A percentile compares a stretch with the other conserved stretches of the same genome.
phyloP scores from a whole-genome alignment of 2,797 vertebrate genomes.

The Pogonophryne albipinna region DNA sequence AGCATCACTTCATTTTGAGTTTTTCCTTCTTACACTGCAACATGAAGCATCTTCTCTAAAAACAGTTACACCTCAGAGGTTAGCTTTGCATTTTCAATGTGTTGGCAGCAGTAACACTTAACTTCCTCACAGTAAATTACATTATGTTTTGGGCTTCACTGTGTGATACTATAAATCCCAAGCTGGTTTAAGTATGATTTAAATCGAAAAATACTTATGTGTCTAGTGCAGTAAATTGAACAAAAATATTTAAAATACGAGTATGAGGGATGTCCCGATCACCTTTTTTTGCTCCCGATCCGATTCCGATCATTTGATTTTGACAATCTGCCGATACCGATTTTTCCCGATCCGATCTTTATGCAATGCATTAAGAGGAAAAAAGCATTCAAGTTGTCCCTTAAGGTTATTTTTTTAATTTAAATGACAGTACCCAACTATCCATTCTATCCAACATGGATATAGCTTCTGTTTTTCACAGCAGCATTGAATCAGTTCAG shows the following conservation, averaged over 20 bases:
- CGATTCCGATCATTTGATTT: no score
- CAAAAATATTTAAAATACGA: slow-evolving; percentile 23
- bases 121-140: slow-evolving; percentile 18
- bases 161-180: slow-evolving; percentile 26
- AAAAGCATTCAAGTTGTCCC: no score
- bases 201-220: neutral
- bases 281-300: no score
- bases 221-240: slow-evolving; percentile 14
- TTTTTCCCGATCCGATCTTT: no score
- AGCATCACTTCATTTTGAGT: neutral
- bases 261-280: no score
- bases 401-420: no score
- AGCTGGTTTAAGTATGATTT: slow-evolving; percentile 13
- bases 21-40: neutral
- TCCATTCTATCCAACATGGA: no score
- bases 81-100: slow-evolving; percentile 7
- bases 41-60: slow-evolving; percentile 6
- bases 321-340: no score
- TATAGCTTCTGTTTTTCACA: no score
- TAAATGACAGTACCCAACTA: no score
- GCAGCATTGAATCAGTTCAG: no score
- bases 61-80: neutral
- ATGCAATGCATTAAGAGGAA: no score
- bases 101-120: slow-evolving; percentile 42
- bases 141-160: slow-evolving; percentile 7